A percentile compares a stretch with the other conserved stretches of the same genome.
phyloP scores from a whole-genome alignment of 2,797 vertebrate genomes.

The Microctenopoma stevenorrisi region DNA sequence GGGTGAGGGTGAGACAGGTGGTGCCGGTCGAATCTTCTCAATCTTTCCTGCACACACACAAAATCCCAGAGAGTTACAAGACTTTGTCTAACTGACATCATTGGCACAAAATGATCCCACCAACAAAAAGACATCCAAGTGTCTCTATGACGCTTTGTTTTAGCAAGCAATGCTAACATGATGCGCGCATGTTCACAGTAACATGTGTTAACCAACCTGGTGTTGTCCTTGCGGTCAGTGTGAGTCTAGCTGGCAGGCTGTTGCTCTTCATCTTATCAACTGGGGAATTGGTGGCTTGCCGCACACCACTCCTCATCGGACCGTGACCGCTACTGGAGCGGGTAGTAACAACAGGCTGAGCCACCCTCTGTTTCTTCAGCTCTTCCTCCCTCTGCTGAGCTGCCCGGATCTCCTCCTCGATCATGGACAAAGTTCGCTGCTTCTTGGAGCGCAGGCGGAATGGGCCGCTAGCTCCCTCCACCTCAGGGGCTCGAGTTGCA shows the following conservation, averaged over 20 bases:
- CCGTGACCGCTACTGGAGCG: constrained; percentile 41
- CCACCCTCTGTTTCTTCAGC: constrained; percentile 91
- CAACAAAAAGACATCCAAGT: neutral
- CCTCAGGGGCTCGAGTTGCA: constrained; percentile 85
- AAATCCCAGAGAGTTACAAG: neutral
- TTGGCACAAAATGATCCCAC: neutral
- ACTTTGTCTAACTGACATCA: neutral
- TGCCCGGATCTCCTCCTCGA: constrained; percentile 97
- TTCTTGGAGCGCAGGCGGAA: constrained; percentile 96
- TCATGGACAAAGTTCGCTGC: constrained; percentile 97
- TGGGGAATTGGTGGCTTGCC: constrained; percentile 52
- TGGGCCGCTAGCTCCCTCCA: constrained; percentile 89
- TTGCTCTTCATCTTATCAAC: constrained; percentile 83
- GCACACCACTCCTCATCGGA: constrained; percentile 36
- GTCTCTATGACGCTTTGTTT: no score
- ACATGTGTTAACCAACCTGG: constrained; percentile 86
- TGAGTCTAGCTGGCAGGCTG: constrained; percentile 85
- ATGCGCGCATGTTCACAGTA: no score
- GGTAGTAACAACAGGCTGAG: constrained; percentile 49
- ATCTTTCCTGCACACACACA: constrained; percentile 89
- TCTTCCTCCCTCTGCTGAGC: constrained; percentile 97
- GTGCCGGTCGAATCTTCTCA: constrained; percentile 90
- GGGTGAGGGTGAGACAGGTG: constrained; percentile 87
- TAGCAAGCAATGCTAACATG: no score
- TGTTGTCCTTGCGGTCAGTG: constrained; percentile 87